Conservation (phyloP, 2,797 vertebrate species). For the Crenichthys baileyi region DNA sequence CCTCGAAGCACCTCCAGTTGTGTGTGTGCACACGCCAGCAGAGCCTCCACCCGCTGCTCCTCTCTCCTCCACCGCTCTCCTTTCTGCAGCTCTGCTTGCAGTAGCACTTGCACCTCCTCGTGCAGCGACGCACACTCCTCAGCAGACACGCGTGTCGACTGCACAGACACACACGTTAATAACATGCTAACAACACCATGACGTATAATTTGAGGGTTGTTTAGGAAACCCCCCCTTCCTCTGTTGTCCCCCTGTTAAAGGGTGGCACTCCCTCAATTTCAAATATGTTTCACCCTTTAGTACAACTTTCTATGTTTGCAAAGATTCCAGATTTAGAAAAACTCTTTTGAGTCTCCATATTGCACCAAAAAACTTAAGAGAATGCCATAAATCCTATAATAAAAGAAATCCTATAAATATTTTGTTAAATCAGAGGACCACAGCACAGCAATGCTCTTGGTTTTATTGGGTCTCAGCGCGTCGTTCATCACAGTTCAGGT, state of each 20-base stretch:
- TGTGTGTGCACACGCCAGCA: constrained; percentile 90
- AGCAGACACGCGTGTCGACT: constrained; percentile 80
- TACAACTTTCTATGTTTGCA: neutral
- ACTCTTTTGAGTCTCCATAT: no score
- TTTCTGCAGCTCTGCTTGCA: constrained; percentile 82
- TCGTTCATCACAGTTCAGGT: no score
- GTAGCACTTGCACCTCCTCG: constrained; percentile 83
- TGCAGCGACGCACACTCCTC: constrained; percentile 85
- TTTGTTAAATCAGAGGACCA: no score
- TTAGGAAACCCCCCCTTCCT: neutral
- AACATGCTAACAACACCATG: neutral
- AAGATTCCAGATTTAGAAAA: no score
- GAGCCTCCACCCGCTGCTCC: constrained; percentile 80
- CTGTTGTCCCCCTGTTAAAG: no score
- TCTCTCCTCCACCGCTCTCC: constrained; percentile 76
- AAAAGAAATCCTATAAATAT: no score
- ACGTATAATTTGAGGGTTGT: neutral
- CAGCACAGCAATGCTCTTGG: no score
- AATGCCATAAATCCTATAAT: no score
- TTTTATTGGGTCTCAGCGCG: no score
- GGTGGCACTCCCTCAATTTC: neutral
- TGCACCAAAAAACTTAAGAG: no score
- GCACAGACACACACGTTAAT: neutral
- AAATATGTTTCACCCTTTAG: neutral
- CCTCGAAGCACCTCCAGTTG: constrained; percentile 77